Base-by-base conservation (phyloP, 2,888 invertebrate species). In the Gonocerus acuteangulatus region DNA sequence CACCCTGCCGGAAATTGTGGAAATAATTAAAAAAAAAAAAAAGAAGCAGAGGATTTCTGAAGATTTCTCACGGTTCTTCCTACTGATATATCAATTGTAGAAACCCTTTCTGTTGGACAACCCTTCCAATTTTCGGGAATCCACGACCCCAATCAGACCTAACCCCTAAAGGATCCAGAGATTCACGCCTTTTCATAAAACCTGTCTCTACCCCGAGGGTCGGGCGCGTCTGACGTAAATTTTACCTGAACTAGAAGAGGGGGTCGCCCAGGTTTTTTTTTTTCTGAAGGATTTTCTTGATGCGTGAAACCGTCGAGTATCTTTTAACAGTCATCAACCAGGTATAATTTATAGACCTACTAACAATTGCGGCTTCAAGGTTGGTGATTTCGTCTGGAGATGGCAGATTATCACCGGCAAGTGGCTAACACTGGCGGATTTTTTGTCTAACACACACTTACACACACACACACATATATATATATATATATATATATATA, bases 91-190 rank as follows among this genome's bases (percentile, higher is more conserved):
- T 27, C 51, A 51, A 51, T 51, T 51, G 51, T 51, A 34, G 51
- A 51, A 51, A 51, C 51, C 19, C 51, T 51, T 51, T 51, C 4
- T 4, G 34, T 19, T 34, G n/a, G 16, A 34, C 51, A 51, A 51
- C 51, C 51, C 51, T 51, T 51, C 51, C 51, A 34, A 51, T 51
- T 51, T 51, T 51, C 13, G 16, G 51, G 51, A 51, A 51, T 51
- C 18, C n/a, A 2, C 19, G 51, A 9, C n/a, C n/a, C n/a, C 27
- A 27, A 27, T 4, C 4, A 9, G 27, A 9, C 4, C 27, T 27
- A 4, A 27, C 27, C 27, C 27, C 27, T 27, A 27, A 27, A 27
- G 27, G 4, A 27, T 9, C 27, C 27, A 27, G 27, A 27, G 27
- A 15, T 51, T 51, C 51, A 51, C 51, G 51, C 51, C 51, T 51